Base-by-base conservation (phyloP, 2,797 vertebrate species). In the Champsocephalus gunnari region DNA sequence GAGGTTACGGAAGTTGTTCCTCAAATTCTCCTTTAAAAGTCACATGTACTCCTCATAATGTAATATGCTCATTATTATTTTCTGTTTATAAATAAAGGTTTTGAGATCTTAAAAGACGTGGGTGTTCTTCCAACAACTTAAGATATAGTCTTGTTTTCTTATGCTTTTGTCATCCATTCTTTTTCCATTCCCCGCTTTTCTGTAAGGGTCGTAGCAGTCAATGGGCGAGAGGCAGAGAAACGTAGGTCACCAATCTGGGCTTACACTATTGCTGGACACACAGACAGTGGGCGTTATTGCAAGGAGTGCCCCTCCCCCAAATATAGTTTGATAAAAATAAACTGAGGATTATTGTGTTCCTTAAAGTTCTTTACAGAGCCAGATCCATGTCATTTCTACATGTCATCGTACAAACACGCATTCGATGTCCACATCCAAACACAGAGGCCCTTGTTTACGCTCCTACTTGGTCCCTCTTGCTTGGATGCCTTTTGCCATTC, bases 371-470 rank as follows among this genome's bases (percentile, higher is more conserved):
- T 78, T 79, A 74, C 56, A 43, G 49, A 50, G 41, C 48, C 73
- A 76, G 32, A 72, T 64, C 49, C 2, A 17, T 64, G 43, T 72
- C n/a, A 76, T 75, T 67, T 77, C 51, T 56, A 64, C 68, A 53
- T 75, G 51, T 66, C 59, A 53, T 65, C 75, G 43, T 43, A 64
- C 43, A 85, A 83, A 87, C 57, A 79, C 6, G 4, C 53, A 72
- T 80, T 71, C 59, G 19, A 75, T 43, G 69, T 67, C 51, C 59
- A 66, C 58, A 51, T 82, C 59, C 55, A 69, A 77, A 78, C 67
- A 59, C 55, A 12, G 55, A 67, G 68, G 51, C 48, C 10, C 16
- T 57, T 43, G 51, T 62, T 47, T 66, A 53, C 62, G 38, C 19
- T 64, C 65, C 56, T 55, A 51, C 59, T 66, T 44, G 71, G 74